Base-by-base conservation (phyloP, 2,113 vertebrate genomes). In the Sinocyclocheilus grahami region DNA sequence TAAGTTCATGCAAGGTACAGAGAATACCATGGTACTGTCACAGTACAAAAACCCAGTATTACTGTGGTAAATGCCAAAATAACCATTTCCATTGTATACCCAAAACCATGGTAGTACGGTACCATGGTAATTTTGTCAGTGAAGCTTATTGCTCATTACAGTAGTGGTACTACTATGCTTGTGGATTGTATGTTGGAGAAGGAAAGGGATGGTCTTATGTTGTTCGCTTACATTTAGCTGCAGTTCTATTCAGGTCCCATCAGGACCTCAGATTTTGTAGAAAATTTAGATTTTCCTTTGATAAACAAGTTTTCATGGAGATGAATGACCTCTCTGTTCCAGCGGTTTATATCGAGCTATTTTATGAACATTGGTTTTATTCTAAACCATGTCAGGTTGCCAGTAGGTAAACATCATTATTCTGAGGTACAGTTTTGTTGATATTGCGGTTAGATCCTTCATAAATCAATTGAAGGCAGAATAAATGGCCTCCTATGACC, bases 371-470 rank as follows among this genome's bases (percentile, higher is more conserved):
- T n/a, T 60, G 77, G 6, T 22, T 58, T 37, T 78, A 37, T 60
- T 78, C 37, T 60, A 37, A 84, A 9, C 48, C 33, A 14, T 20
- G 37, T 33, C 51, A 27, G 67, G 67, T 74, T 63, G 12, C 48
- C 46, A 72, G 63, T 53, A 13, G 81, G 81, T 83, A 53, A 71
- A 71, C 37, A 53, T 58, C 18, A 37, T 55, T 22, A 37, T 84
- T 84, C n/a, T 13, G 39, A 65, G 55, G 42, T 58, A 22, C 39
- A 39, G 46, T 24, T 22, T 65, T 60, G 48, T 72, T 18, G 53
- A 71, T 12, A 27, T 48, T 30, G 7, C 22, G 37, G 27, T 33
- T 42, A 11, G 39, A 51, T 88, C 39, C 74, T 60, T n/a, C 10
- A 42, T 58, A 63, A 79, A 83, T 83, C 65, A 39, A 30, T 3